These are phyloP conservation scores for Aselliscus stoliczkanus DNA, from an alignment of 2,797 vertebrate species.

Conservation along the genomic window DNA sequence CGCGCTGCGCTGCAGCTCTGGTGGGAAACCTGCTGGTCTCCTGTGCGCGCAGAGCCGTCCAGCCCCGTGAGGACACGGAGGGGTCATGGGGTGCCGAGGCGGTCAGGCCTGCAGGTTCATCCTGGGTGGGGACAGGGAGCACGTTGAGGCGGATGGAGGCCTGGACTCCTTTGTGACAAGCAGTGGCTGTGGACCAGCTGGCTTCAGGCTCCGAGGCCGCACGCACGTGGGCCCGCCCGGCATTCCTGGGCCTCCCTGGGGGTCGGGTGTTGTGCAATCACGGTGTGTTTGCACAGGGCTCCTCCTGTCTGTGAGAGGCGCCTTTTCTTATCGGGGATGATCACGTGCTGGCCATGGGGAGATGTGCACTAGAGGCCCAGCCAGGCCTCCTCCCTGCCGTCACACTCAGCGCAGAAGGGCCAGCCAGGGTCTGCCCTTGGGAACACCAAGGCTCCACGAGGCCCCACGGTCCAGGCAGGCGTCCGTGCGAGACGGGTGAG, in stretches of 20 bases:
- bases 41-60: accelerated
- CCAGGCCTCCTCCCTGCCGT: neutral
- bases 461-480: neutral
- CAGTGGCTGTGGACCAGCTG: accelerated
- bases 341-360: accelerated
- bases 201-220: neutral
- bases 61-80: accelerated
- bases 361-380: neutral
- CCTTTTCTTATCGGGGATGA: neutral
- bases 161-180: neutral
- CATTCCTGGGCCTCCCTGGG: neutral
- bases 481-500: accelerated
- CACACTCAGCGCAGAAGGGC: accelerated
- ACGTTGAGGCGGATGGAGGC: accelerated
- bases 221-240: too few species aligned
- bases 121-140: neutral
- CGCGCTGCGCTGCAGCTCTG: accelerated
- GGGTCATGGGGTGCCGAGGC: accelerated
- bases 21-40: neutral
- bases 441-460: accelerated
- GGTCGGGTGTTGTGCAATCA: accelerated
- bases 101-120: neutral
- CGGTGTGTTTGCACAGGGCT: neutral
- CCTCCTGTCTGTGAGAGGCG: neutral
- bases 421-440: neutral